These are phyloP conservation scores for Uropsilus gracilis DNA, from an alignment of 2,113 vertebrate species.

Conservation along the genomic window DNA sequence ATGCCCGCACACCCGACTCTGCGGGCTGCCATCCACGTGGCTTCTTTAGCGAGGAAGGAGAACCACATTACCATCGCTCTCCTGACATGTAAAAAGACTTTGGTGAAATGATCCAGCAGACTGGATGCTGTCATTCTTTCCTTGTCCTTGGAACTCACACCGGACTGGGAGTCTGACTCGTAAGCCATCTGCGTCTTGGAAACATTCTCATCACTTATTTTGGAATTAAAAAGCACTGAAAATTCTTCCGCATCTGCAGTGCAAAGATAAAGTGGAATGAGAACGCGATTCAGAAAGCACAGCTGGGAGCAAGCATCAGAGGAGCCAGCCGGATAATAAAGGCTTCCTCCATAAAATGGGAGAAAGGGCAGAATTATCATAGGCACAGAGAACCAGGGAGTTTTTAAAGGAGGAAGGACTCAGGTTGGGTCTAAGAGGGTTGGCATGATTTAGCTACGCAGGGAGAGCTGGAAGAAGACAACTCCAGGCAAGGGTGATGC, in stretches of 20 bases:
- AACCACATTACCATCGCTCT: conserved; percentile 90
- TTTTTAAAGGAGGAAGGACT: background rate
- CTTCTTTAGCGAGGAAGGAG: background rate
- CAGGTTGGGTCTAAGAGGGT: background rate
- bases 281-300: conserved; percentile 42
- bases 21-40: background rate
- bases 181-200: conserved; percentile 52
- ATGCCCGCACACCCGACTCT: background rate
- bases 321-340: conserved; percentile 5
- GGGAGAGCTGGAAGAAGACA: background rate
- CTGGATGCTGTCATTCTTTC: conserved; percentile 29
- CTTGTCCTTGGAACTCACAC: conserved; percentile 49
- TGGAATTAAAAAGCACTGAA: conserved; percentile 54
- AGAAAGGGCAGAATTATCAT: background rate
- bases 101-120: conserved; percentile 86
- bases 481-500: background rate
- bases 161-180: conserved; percentile 43
- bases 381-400: background rate
- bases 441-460: background rate
- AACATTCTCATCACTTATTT: conserved; percentile 59
- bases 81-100: conserved; percentile 88
- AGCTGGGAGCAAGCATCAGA: background rate
- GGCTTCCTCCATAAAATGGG: background rate
- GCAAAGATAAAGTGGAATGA: conserved; percentile 14
- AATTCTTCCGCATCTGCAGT: conserved; percentile 70